phyloP scores from a whole-genome alignment of 2,888 invertebrate genomes.

The Eristalis intricaria region DNA sequence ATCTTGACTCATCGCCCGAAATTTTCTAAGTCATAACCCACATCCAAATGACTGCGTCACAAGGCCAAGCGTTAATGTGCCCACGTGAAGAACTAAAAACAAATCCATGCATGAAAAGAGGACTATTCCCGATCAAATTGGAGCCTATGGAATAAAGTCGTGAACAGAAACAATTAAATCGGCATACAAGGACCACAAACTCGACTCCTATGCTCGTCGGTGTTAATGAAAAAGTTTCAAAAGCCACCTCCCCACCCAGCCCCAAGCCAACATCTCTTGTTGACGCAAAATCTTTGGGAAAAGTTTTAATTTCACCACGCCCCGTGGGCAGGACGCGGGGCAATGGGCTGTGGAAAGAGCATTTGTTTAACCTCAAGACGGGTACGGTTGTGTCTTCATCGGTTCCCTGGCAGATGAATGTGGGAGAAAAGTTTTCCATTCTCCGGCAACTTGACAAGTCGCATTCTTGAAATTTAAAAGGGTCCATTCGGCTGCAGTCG shows the following conservation, averaged over 20 bases:
- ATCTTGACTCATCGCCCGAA: not conserved
- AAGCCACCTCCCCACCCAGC: not conserved
- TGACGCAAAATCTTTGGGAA: conserved; percentile 16
- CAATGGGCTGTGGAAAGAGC: not conserved
- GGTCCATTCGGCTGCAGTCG: conserved; percentile 16
- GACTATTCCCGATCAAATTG: not conserved
- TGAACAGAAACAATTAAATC: conserved; percentile 22
- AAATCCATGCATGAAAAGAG: not conserved
- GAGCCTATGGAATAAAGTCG: not conserved
- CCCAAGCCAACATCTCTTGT: conserved; percentile 3
- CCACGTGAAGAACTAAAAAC: not conserved
- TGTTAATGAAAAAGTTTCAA: conserved; percentile 24
- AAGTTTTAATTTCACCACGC: conserved; percentile 6
- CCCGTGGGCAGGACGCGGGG: not conserved
- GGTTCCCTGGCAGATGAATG: conserved; percentile 8
- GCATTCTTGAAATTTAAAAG: conserved; percentile 10
- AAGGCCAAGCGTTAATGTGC: not conserved
- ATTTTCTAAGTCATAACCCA: not conserved
- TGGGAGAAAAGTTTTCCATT: conserved; percentile 1
- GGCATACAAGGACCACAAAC: not conserved
- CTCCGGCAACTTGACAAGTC: conserved; percentile 2
- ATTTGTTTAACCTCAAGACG: conserved; percentile 18
- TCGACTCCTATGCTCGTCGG: not conserved
- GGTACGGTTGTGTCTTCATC: conserved; percentile 3
- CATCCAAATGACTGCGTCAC: not conserved